Conservation (phyloP, 2,888 invertebrate species). For the Pharmacophagus antenor region DNA sequence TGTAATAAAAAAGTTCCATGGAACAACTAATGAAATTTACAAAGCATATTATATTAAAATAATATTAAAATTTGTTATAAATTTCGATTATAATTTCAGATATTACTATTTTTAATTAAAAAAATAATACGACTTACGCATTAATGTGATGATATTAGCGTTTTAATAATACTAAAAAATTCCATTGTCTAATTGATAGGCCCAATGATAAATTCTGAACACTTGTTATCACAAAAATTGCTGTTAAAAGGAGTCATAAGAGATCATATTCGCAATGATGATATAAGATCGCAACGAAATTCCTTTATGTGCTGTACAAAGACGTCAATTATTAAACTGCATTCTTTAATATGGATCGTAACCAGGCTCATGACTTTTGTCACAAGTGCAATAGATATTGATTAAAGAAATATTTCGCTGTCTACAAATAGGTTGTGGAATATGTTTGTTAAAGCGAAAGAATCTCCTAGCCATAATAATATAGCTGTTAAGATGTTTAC, state of each 20-base stretch:
- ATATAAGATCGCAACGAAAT: not conserved
- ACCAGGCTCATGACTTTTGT: conserved; percentile 33
- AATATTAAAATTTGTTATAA: too few species aligned
- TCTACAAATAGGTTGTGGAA: not conserved
- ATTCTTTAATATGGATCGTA: conserved; percentile 20
- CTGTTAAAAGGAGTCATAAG: conserved; percentile 1
- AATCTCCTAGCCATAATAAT: too few species aligned
- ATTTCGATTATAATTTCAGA: too few species aligned
- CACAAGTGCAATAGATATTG: conserved; percentile 23
- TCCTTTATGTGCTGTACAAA: conserved; percentile 2
- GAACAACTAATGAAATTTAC: too few species aligned
- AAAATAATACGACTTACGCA: too few species aligned
- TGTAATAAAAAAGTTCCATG: too few species aligned
- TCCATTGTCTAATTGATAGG: not conserved
- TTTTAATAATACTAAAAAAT: not conserved
- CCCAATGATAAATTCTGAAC: not conserved
- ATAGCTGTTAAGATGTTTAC: not conserved
- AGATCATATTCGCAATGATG: not conserved
- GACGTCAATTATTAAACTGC: conserved; percentile 33
- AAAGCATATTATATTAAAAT: too few species aligned
- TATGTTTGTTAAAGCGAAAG: not conserved
- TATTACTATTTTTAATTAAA: too few species aligned
- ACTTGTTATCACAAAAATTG: conserved; percentile 4
- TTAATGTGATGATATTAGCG: too few species aligned
- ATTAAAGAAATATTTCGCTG: conserved; percentile 1